A percentile compares a stretch with the other conserved stretches of the same genome.
phyloP scores from a whole-genome alignment of 2,113 vertebrate genomes.

The Hypanus sabinus region DNA sequence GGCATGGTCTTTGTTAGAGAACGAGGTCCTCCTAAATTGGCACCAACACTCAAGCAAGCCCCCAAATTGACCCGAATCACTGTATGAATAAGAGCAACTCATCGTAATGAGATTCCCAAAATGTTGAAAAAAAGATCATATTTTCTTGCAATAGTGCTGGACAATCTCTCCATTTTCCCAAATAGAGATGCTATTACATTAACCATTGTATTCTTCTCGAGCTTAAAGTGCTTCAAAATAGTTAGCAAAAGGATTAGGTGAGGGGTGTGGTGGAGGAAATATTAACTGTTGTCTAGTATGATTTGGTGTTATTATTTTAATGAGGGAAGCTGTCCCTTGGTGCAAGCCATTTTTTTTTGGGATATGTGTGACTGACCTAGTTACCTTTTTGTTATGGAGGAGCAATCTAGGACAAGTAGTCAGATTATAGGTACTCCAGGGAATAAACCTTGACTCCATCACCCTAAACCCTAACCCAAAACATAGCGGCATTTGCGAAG shows the following conservation, averaged over 20 bases:
- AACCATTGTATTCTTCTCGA: not conserved
- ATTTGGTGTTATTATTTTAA: not conserved
- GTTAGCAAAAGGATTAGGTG: not conserved
- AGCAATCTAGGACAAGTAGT: not conserved
- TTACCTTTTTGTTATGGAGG: not conserved
- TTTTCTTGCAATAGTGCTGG: not conserved
- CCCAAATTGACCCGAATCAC: not conserved
- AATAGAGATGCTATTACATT: not conserved
- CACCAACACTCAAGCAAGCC: not conserved
- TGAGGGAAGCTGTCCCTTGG: not conserved
- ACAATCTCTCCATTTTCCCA: not conserved
- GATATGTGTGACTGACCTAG: not conserved
- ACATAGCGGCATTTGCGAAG: not conserved
- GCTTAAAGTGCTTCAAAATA: not conserved
- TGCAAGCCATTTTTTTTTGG: not conserved
- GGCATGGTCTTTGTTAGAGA: not conserved
- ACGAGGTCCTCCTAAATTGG: not conserved
- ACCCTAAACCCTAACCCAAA: too few species aligned
- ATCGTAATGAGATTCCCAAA: not conserved
- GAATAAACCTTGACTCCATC: not conserved
- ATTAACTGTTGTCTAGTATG: not conserved
- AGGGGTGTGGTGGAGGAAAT: too few species aligned
- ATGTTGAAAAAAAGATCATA: not conserved
- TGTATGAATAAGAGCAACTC: not conserved
- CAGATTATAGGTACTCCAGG: not conserved